Conservation (phyloP, 2,113 vertebrate genomes). For the Cavia aperea region DNA sequence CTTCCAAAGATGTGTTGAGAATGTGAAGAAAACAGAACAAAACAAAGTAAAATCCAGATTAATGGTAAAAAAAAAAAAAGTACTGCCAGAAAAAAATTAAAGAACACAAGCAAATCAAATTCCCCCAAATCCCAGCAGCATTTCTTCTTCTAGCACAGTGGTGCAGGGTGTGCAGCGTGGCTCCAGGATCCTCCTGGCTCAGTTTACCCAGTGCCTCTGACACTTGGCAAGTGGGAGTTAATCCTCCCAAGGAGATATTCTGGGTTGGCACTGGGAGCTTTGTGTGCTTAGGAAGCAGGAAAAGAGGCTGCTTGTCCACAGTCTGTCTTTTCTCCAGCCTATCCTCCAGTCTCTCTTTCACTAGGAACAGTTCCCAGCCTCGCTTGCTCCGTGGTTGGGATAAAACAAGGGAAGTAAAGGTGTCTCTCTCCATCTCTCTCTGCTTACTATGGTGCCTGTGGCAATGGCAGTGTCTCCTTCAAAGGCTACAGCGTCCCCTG, state of each 20-base stretch:
- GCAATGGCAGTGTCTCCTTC: not conserved
- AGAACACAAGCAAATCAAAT: not conserved
- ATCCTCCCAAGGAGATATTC: not conserved
- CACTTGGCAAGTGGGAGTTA: not conserved
- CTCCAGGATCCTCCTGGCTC: not conserved
- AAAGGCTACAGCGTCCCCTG: not conserved
- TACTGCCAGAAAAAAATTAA: not conserved
- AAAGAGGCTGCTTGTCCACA: not conserved
- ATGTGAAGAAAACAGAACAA: slow-evolving; percentile 43
- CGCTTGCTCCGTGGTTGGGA: not conserved
- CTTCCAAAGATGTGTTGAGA: slow-evolving; percentile 36
- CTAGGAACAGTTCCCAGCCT: not conserved
- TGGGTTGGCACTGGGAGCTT: not conserved
- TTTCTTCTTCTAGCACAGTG: not conserved
- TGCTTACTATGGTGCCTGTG: not conserved
- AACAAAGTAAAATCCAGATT: not conserved
- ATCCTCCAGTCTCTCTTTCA: not conserved
- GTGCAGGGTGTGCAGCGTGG: not conserved
- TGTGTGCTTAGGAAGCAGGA: too few relatives aligned
- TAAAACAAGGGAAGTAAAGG: not conserved
- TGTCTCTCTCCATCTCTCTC: not conserved
- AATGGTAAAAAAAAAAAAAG: slow-evolving; percentile 34
- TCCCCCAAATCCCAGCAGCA: not conserved
- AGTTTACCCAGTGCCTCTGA: not conserved
- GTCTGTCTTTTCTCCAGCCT: not conserved